Evolutionary conservation across 2,113 vertebrate species (phyloP), one percentile per base, ranked within the genome.

Genomic region (Ophthalmolycus amberensis): DNA sequence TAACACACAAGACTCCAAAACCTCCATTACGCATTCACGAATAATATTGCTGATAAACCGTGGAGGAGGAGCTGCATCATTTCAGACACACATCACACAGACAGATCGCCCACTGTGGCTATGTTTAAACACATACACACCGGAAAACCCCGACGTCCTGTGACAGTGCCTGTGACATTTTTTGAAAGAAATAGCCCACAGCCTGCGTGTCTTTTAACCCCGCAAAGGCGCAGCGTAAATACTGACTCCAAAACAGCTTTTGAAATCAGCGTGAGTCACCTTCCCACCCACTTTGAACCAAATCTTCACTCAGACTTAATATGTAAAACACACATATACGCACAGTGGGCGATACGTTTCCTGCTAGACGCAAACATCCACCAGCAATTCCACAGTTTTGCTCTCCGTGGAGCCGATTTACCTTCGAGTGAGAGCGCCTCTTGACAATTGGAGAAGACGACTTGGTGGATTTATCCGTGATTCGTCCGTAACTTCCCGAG

Each of bases 401-500:
- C 52, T 67, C 44, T 54, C 25, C 9, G 34, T 44, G 27, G 59
- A 62, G 60, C 10, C 3, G 16, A 10, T 75, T 85, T 93, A 93
- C 92, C 93, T 93, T 80, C 40, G 14, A 18, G 3, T 50, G 48
- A n/a, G 79, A 42, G 71, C 84, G 77, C 75, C 75, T 78, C 70
- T 42, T 50, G 42, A 18, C 71, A 60, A 52, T n/a, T 59, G 80
- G 37, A 74, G 64, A 70, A 44, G 80, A 79, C 59, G 73, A 83
- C 81, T 82, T 75, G 71, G 80, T 75, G 40, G 81, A 75, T 87
- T 82, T 92, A 93, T 95, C 93, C 92, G 77, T 71, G 87, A 70
- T 87, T 79, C 54, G 65, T 63, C 54, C 77, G 82, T 88, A 95
- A 94, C 93, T 94, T 94, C 92, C 89, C 84, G 56, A 73, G 50